Evolutionary conservation across 2,113 vertebrate genomes (phyloP).

Genomic region (Oryzias melastigma): DNA sequence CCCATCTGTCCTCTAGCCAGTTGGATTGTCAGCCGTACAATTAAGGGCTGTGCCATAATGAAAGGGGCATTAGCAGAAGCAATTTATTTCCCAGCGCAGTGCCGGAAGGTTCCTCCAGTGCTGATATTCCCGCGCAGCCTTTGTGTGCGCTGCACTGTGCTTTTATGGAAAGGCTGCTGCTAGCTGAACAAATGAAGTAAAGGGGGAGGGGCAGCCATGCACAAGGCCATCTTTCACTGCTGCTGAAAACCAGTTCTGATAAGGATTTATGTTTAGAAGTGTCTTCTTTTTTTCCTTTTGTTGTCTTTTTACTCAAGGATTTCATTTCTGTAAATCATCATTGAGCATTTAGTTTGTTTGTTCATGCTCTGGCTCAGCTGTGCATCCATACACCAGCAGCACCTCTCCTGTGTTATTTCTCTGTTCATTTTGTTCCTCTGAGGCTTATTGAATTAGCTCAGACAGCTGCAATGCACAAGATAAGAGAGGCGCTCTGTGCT

Average conservation of each 20-base stretch:
- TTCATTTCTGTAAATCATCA: not conserved
- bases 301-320: not conserved
- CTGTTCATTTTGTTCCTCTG: conserved; percentile 73
- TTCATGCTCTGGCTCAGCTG: conserved; percentile 6
- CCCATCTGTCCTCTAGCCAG: conserved; percentile 62
- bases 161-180: conserved; percentile 47
- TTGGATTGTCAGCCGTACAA: conserved; percentile 65
- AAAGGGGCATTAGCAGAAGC: conserved; percentile 73
- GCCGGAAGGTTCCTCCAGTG: conserved; percentile 59
- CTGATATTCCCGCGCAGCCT: conserved; percentile 59
- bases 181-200: conserved; percentile 40
- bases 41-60: conserved; percentile 69
- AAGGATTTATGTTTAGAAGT: conserved; percentile 14
- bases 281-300: not conserved
- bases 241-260: conserved; percentile 33
- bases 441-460: conserved; percentile 80
- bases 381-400: conserved; percentile 6
- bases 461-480: conserved; percentile 78
- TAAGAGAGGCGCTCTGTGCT: conserved; percentile 66
- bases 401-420: conserved; percentile 49
- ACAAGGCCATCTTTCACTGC: conserved; percentile 17
- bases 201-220: not conserved
- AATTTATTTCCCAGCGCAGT: conserved; percentile 71
- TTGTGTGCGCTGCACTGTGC: conserved; percentile 58
- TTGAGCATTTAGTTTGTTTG: not conserved